Evolutionary conservation across 2,113 vertebrate genomes (phyloP).

Genomic region (Lophura nycthemera): DNA sequence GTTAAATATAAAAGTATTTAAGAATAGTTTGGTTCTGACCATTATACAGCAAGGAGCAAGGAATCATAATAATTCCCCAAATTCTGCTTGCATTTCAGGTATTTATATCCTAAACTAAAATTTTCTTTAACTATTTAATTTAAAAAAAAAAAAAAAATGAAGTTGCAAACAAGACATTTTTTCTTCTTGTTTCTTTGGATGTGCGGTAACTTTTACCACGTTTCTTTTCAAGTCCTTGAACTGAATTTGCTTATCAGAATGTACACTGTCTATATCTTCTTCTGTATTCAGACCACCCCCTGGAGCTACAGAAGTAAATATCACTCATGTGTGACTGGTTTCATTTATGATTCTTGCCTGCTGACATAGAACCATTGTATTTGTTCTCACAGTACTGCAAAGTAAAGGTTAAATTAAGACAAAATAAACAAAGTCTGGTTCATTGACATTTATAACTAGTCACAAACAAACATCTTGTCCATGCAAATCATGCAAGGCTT

Average conservation of each 20-base stretch:
- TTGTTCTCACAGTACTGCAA: not conserved
- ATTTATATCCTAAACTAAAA: not conserved
- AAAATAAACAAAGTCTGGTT: not conserved
- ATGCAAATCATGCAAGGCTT: not conserved
- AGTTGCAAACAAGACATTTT: accelerated
- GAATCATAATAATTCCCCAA: not conserved
- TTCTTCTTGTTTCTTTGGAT: not conserved
- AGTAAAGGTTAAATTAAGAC: conserved; percentile 21
- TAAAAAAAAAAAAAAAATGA: not conserved
- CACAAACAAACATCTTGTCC: not conserved
- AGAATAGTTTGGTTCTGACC: not conserved
- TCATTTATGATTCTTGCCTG: not conserved
- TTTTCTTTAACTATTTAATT: not conserved
- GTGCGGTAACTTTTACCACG: not conserved
- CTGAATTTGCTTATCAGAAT: not conserved
- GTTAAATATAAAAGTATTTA: not conserved
- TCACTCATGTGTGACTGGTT: not conserved
- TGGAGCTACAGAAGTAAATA: not conserved
- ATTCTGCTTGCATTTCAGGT: not conserved
- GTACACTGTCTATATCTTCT: not conserved
- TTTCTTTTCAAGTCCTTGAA: not conserved
- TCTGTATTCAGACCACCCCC: not conserved
- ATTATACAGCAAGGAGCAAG: not conserved
- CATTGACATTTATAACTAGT: not conserved
- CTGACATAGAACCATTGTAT: not conserved